Conservation (phyloP, 2,113 vertebrate genomes). For the Canis aureus region DNA sequence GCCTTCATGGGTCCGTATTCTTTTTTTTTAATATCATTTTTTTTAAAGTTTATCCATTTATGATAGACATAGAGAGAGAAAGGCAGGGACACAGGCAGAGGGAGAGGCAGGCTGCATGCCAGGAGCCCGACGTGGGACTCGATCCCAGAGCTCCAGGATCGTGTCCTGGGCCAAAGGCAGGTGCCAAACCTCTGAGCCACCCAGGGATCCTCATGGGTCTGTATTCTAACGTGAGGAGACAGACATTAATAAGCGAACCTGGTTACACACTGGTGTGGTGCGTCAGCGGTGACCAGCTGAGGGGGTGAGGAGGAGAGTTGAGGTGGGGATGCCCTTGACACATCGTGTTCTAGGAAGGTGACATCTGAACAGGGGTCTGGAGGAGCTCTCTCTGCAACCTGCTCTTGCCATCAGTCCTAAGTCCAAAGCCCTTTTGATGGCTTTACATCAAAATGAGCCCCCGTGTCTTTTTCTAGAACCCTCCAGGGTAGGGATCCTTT, state of each 20-base stretch:
- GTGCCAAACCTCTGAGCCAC: too few relatives aligned
- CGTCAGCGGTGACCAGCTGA: rapidly evolving
- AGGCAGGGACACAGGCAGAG: too few relatives aligned
- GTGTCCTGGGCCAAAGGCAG: too few relatives aligned
- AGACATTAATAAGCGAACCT: not conserved
- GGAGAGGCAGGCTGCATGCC: too few relatives aligned
- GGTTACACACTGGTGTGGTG: not conserved
- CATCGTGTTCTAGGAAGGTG: not conserved
- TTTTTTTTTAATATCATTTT: too few relatives aligned
- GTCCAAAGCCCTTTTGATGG: not conserved
- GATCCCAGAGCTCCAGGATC: too few relatives aligned
- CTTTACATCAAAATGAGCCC: not conserved
- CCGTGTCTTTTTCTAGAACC: not conserved
- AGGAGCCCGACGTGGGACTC: too few relatives aligned
- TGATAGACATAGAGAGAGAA: too few relatives aligned
- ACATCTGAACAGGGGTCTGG: not conserved
- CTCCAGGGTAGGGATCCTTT: not conserved
- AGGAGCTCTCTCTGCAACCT: not conserved
- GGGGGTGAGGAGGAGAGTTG: not conserved
- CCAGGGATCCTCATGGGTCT: too few relatives aligned
- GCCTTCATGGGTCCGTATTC: not conserved
- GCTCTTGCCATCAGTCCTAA: not conserved
- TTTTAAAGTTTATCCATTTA: too few relatives aligned
- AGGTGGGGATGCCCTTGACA: not conserved
- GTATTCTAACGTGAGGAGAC: not conserved